Conservation (phyloP, 53 echinoderm and acorn worm species). For the Pentamera pediparva region DNA sequence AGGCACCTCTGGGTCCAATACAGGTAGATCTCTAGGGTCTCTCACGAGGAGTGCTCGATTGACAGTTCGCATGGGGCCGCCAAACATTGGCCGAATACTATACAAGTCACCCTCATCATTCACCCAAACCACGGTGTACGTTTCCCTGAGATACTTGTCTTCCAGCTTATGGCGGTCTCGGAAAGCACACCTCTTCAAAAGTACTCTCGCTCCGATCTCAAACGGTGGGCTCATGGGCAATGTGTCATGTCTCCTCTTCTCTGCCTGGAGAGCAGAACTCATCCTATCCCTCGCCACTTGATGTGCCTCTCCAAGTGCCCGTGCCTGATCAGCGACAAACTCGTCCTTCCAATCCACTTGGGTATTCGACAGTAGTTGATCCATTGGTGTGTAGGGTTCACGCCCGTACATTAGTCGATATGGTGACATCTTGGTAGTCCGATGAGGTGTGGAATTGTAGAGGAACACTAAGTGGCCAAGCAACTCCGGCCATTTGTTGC, state of each 20-base stretch:
- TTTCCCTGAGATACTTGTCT: constrained; percentile 30
- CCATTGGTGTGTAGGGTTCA: constrained; percentile 25
- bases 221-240: background rate
- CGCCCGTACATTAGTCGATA: constrained; percentile 39
- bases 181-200: constrained; percentile 36
- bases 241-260: background rate
- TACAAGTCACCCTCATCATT: constrained; percentile 33
- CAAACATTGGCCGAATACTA: constrained; percentile 39
- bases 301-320: background rate
- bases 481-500: constrained; percentile 36
- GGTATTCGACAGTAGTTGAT: constrained; percentile 28
- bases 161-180: constrained; percentile 31
- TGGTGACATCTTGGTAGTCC: constrained; percentile 31
- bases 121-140: constrained; percentile 25
- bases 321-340: constrained; percentile 24
- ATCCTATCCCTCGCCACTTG: background rate
- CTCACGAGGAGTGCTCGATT: constrained; percentile 30
- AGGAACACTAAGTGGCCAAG: constrained; percentile 19
- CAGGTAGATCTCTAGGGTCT: constrained; percentile 29
- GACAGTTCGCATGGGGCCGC: constrained; percentile 35
- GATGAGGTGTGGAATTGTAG: constrained; percentile 32
- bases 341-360: constrained; percentile 32
- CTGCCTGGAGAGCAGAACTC: background rate
- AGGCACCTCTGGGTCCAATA: background rate
- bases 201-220: constrained; percentile 6